Base-by-base conservation (phyloP, 2,888 invertebrate species). In the Abrostola triplasia region DNA sequence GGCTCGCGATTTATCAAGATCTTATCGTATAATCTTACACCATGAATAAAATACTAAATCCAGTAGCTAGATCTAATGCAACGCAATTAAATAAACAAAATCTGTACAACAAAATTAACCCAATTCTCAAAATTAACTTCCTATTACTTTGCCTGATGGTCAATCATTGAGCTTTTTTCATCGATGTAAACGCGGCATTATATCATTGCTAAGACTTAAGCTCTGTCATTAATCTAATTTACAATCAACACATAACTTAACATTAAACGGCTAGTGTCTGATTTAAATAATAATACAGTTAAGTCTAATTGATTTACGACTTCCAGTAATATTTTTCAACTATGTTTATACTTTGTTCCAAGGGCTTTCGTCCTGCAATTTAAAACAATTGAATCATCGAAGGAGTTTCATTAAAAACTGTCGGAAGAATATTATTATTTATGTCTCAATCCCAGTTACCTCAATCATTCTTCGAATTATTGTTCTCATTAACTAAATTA, bases 401-500 rank as follows among this genome's bases (percentile, higher is more conserved):
- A 56, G 37, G 37, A 64, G 54, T 58, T 63, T 70, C 52, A 47
- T 24, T 47, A 47, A 13, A 24, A 47, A 24, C 44, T 24, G 42
- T 44, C 49, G 6, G 35, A 11, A 36, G 13, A 57, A 36, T 62
- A 67, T 60, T 59, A 59, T 44, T 64, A 66, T 64, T 65, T 65
- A 69, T 67, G 63, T 65, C 65, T 64, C 72, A 70, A 67, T 76
- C 62, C 54, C 13, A 41, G 56, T 64, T 56, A 53, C 50, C 58
- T 60, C 69, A 68, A 66, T 75, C 69, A 83, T 81, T 79, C 82
- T 73, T 81, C 76, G 76, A 85, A 87, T 81, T 72, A 71, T 58
- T 76, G 86, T 72, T 85, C 88, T 82, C 84, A 89, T 90, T 91
- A 84, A 81, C 79, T 84, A 84, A 88, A 89, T 88, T 88, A 86